A percentile compares a stretch with the other conserved stretches of the same genome.
These are phyloP conservation scores for Gorsachius magnificus DNA, from an alignment of 2,797 vertebrate species.

Conservation along the genomic window DNA sequence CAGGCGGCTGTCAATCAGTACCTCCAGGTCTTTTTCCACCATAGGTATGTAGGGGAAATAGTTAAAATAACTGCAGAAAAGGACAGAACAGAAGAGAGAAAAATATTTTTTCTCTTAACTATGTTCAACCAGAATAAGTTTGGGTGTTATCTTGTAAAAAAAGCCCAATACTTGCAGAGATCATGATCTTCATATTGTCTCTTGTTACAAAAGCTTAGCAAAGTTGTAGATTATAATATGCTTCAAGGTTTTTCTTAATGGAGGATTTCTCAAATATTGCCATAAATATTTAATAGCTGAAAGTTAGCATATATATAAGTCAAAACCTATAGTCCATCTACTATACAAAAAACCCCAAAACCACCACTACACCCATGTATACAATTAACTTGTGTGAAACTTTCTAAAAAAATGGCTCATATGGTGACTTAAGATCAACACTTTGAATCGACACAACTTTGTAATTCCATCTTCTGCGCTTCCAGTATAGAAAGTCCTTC, in stretches of 20 bases:
- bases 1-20: no score
- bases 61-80: not conserved
- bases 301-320: not conserved
- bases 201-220: not conserved
- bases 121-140: not conserved
- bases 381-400: not conserved
- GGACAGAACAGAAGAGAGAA: not conserved
- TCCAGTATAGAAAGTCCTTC: not conserved
- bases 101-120: fast-evolving
- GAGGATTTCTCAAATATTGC: not conserved
- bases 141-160: not conserved
- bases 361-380: not conserved
- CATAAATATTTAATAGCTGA: not conserved
- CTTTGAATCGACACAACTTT: not conserved
- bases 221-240: not conserved
- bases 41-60: not conserved
- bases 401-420: not conserved
- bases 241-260: not conserved
- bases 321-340: not conserved
- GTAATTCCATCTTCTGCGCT: not conserved
- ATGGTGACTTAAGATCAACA: not conserved
- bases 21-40: no score
- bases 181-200: not conserved
- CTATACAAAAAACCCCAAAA: not conserved
- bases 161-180: not conserved